These are phyloP conservation scores for Altica lythri DNA, from an alignment of 2,888 invertebrate genomes.

Conservation along the genomic window DNA sequence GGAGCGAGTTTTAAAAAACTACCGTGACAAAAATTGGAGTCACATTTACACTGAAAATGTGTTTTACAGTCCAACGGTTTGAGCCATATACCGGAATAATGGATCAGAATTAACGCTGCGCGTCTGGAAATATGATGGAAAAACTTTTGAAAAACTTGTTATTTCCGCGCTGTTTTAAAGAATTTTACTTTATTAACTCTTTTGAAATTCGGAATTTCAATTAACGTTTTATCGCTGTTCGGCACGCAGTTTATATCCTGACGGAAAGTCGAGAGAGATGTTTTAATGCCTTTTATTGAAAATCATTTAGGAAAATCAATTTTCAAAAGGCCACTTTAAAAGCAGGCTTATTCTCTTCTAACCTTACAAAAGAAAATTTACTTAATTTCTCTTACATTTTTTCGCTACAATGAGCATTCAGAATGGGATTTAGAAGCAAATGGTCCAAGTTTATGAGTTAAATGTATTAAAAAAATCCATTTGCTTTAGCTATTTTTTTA, in stretches of 20 bases:
- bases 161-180: constrained; percentile 45
- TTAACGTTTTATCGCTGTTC: constrained; percentile 54
- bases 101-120: no score
- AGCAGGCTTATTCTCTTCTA: constrained; percentile 8
- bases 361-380: constrained; percentile 16
- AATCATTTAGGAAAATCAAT: constrained; percentile 37
- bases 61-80: no score
- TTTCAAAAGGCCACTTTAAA: constrained; percentile 22
- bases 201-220: constrained; percentile 56
- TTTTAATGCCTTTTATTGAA: constrained; percentile 38
- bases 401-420: constrained; percentile 7
- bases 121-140: constrained; percentile 49
- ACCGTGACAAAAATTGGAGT: no score
- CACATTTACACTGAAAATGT: no score
- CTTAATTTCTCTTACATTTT: constrained; percentile 17
- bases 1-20: no score
- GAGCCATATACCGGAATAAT: no score
- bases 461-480: no score
- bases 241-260: constrained; percentile 49
- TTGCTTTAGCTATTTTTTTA: no score
- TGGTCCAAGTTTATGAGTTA: constrained; percentile 5
- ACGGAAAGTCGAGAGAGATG: constrained; percentile 32
- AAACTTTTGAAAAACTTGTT: constrained; percentile 50
- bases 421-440: constrained; percentile 4
- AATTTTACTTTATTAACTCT: constrained; percentile 47